These are phyloP conservation scores for Drosophila nebulosa DNA, from an alignment of 1,140 invertebrate genomes.

Conservation along the genomic window DNA sequence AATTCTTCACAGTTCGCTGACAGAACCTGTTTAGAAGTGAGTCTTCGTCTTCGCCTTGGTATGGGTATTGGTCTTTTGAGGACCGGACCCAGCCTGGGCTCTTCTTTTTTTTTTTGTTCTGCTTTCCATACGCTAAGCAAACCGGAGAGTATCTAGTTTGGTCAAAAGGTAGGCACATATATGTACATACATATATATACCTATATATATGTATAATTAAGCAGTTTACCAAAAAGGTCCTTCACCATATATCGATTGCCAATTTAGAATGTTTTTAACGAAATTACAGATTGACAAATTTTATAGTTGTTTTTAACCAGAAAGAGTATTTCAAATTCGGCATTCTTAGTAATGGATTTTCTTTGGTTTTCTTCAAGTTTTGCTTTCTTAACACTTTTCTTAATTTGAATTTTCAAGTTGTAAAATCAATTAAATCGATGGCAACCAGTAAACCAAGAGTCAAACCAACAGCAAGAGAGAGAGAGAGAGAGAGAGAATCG, in stretches of 20 bases:
- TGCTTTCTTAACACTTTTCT: slow-evolving; percentile 70
- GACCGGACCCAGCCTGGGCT: not conserved
- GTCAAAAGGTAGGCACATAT: too few relatives aligned
- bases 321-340: not conserved
- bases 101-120: not conserved
- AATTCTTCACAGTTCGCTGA: slow-evolving; percentile 75
- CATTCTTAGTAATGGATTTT: not conserved
- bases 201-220: not conserved
- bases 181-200: not conserved
- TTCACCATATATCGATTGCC: not conserved
- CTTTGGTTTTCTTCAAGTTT: slow-evolving; percentile 19
- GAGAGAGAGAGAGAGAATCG: too few relatives aligned
- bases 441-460: not conserved
- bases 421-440: slow-evolving; percentile 69
- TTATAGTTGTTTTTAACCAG: not conserved
- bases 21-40: slow-evolving; percentile 61
- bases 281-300: not conserved
- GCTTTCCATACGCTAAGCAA: not conserved
- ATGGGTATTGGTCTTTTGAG: not conserved
- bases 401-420: slow-evolving; percentile 62
- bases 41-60: not conserved
- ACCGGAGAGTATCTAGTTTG: not conserved
- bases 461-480: not conserved
- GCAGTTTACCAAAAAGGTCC: too few relatives aligned
- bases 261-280: too few relatives aligned